Evolutionary conservation across 2,888 invertebrate genomes (phyloP), one percentile per base, ranked within the genome.

Genomic region (Entomobrya multifasciata): DNA sequence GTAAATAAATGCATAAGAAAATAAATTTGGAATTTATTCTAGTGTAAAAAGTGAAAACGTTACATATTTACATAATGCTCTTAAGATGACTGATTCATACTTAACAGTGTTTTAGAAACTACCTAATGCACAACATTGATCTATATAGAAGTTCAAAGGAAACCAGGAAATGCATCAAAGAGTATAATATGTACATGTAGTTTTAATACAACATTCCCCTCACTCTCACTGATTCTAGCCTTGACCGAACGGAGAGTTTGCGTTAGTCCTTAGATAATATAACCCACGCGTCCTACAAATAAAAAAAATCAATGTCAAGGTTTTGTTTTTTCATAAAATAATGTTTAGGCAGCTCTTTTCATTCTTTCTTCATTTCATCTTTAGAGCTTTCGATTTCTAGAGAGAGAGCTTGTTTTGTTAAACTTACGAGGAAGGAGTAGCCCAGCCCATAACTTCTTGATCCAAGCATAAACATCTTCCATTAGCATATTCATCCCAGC

Each of bases 191-290:
- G 8, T 55, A 17, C 10, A 20, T 2, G 10, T 57, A 11, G 44
- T n/a, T n/a, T 20, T 13, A 3, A 57, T 57, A 17, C 25, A 22
- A 11, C 20, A 11, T 13, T 25, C n/a, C 4, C 8, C 36, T 4
- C 36, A 22, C 15, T 72, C 47, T 72, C 70, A 25, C 70, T 72
- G 15, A 25, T 22, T 41, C 72, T 86, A 90, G n/a, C 93, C 93
- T 84, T 93, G 92, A 1, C 94, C 95, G 91, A 93, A 95, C 30
- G 93, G 94, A 6, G 94, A 92, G 84, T 93, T 93, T 15, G 93
- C 92, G 80, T 93, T 94, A 0, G 96, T 96, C 88, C 93, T 92
- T 0, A 96, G 93, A 91, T 94, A 95, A 91, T 94, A 95, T 77
- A 94, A 93, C 3, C 96, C 96, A 8, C 92, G 92, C 0, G 94